Percentiles rank a stretch among this genome's conserved stretches.
Conservation (phyloP, 2,888 invertebrate species). For the Piscicola geometra region DNA sequence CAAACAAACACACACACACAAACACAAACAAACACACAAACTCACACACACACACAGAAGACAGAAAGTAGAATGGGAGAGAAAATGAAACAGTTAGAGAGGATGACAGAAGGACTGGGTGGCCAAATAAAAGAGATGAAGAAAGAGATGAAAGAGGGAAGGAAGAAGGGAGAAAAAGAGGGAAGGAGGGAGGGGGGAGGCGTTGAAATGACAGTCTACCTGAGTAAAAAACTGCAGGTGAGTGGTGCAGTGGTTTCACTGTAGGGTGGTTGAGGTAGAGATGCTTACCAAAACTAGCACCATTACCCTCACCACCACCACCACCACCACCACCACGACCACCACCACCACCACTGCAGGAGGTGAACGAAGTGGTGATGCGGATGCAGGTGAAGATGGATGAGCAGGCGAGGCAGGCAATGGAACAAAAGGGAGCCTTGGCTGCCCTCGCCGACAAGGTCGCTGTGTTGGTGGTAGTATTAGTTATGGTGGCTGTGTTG, state of each 20-base stretch:
- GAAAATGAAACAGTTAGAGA: background rate
- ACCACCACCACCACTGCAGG: background rate
- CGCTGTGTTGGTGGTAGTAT: too few species aligned
- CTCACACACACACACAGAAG: constrained; percentile 11
- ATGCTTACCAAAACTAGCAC: background rate
- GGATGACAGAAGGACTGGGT: background rate
- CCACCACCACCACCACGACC: background rate
- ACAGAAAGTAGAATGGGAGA: background rate
- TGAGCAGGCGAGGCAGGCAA: constrained; percentile 18
- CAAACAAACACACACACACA: constrained; percentile 26
- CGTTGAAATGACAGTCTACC: constrained; percentile 26
- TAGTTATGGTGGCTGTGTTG: too few species aligned
- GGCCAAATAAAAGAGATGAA: background rate
- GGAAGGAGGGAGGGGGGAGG: background rate
- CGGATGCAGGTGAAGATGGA: constrained; percentile 12
- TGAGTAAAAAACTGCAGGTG: constrained; percentile 31
- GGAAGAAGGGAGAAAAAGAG: background rate
- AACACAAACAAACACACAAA: constrained; percentile 23
- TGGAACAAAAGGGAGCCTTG: constrained; percentile 26
- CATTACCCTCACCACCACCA: background rate
- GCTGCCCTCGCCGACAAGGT: constrained; percentile 27
- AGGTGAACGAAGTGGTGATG: constrained; percentile 27
- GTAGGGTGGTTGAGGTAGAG: background rate
- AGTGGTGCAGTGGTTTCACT: background rate
- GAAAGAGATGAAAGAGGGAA: background rate